Evolutionary conservation across 1,140 invertebrate genomes (phyloP).

Genomic region (Mya arenaria): DNA sequence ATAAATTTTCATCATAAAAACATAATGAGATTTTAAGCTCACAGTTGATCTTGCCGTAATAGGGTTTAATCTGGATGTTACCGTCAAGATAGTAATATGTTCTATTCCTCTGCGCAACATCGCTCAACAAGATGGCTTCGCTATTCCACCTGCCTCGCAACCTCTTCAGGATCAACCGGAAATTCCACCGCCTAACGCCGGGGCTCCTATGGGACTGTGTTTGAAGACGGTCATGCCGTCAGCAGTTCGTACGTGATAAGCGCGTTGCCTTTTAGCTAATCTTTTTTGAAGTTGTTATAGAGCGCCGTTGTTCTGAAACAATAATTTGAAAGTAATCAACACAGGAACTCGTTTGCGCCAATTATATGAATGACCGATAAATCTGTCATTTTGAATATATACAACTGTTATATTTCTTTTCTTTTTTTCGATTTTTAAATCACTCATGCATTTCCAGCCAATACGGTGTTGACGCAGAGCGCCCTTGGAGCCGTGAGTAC

Average conservation of each 20-base stretch:
- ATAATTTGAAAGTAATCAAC: no score
- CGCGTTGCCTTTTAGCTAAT: no score
- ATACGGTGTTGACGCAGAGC: conserved; percentile 19
- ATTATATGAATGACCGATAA: no score
- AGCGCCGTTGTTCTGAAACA: no score
- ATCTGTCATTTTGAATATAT: no score
- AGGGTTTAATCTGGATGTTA: conserved; percentile 49
- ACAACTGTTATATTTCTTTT: no score
- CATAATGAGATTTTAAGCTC: no score
- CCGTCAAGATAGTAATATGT: conserved; percentile 45
- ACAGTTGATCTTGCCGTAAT: conserved; percentile 45
- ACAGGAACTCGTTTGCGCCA: no score
- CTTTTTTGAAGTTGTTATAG: no score
- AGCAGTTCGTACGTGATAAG: conserved; percentile 18
- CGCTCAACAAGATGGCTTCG: conserved; percentile 42
- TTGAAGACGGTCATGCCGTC: neutral
- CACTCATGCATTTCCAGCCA: no score
- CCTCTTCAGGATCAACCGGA: neutral
- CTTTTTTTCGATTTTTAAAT: no score
- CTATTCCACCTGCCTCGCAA: neutral
- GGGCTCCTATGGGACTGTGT: conserved; percentile 28
- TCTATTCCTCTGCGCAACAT: conserved; percentile 39
- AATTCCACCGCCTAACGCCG: neutral
- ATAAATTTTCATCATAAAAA: no score
- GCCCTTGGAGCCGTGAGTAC: conserved; percentile 8